Percentiles rank a stretch among this genome's conserved stretches.
phyloP scores from a whole-genome alignment of 1,140 invertebrate genomes.

The Antheraea mylitta region DNA sequence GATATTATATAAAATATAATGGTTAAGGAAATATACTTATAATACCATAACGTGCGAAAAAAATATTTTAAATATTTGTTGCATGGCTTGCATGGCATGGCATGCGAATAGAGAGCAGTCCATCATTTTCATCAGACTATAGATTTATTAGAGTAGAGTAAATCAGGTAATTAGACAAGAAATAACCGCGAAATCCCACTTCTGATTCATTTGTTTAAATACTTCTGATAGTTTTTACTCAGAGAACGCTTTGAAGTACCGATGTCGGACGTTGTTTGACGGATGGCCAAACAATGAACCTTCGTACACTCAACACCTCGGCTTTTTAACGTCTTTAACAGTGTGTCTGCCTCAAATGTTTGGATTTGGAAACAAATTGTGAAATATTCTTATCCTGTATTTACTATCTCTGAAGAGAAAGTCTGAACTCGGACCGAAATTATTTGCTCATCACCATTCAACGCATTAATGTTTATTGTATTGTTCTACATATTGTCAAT shows the following conservation, averaged over 20 bases:
- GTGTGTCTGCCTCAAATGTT: slow-evolving; percentile 39
- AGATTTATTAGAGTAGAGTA: background rate
- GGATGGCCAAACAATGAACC: slow-evolving; percentile 55
- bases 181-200: background rate
- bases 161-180: background rate
- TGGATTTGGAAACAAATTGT: slow-evolving; percentile 37
- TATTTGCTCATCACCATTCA: slow-evolving; percentile 14
- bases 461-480: background rate
- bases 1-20: too few species aligned
- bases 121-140: background rate
- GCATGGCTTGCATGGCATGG: too few species aligned
- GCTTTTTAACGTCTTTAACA: slow-evolving; percentile 57
- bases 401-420: slow-evolving; percentile 25
- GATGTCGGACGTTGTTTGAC: slow-evolving; percentile 50
- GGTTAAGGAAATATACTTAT: too few species aligned
- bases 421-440: slow-evolving; percentile 17
- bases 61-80: too few species aligned
- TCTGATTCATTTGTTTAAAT: slow-evolving; percentile 52
- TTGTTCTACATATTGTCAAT: background rate
- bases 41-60: too few species aligned
- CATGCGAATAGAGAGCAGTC: too few species aligned
- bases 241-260: slow-evolving; percentile 56
- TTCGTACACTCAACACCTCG: slow-evolving; percentile 56
- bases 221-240: slow-evolving; percentile 21
- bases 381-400: slow-evolving; percentile 32